Conservation (phyloP, 1,140 invertebrate genomes). For the Nomia melanderi region DNA sequence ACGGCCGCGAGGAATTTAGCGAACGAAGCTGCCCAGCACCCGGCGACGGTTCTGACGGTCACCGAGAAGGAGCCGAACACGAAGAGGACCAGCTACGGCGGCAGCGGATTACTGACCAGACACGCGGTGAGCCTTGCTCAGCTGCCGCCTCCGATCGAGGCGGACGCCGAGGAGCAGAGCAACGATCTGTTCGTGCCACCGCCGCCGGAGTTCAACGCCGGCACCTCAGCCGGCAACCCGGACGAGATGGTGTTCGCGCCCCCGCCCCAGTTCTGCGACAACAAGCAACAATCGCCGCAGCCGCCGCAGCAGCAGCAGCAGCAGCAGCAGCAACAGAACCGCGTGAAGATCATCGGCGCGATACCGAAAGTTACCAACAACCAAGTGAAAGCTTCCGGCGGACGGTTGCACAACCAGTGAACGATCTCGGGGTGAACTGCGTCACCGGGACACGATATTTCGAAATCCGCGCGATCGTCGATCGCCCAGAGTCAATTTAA, state of each 20-base stretch:
- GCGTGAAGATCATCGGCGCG: constrained; percentile 89
- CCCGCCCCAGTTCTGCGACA: constrained; percentile 87
- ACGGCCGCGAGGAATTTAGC: constrained; percentile 70
- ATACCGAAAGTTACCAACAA: constrained; percentile 84
- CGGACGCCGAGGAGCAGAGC: constrained; percentile 85
- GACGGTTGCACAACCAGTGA: constrained; percentile 82
- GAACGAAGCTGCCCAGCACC: constrained; percentile 75
- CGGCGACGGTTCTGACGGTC: constrained; percentile 73
- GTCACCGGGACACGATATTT: constrained; percentile 18
- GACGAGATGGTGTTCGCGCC: constrained; percentile 84
- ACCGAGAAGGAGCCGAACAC: constrained; percentile 72
- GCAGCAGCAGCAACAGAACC: constrained; percentile 74
- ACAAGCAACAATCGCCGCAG: constrained; percentile 67
- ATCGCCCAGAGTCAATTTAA: constrained; percentile 62
- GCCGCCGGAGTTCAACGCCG: constrained; percentile 88
- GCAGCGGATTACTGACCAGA: constrained; percentile 82
- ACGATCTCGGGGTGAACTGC: neutral
- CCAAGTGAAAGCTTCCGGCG: constrained; percentile 80
- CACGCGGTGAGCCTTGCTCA: constrained; percentile 89
- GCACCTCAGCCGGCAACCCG: constrained; percentile 75
- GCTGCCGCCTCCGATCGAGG: constrained; percentile 90
- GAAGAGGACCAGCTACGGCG: constrained; percentile 72
- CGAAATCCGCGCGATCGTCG: constrained; percentile 29
- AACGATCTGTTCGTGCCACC: constrained; percentile 87
- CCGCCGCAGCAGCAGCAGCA: constrained; percentile 57